Evolutionary conservation across 2,113 vertebrate genomes (phyloP).

Genomic region (Perca flavescens): DNA sequence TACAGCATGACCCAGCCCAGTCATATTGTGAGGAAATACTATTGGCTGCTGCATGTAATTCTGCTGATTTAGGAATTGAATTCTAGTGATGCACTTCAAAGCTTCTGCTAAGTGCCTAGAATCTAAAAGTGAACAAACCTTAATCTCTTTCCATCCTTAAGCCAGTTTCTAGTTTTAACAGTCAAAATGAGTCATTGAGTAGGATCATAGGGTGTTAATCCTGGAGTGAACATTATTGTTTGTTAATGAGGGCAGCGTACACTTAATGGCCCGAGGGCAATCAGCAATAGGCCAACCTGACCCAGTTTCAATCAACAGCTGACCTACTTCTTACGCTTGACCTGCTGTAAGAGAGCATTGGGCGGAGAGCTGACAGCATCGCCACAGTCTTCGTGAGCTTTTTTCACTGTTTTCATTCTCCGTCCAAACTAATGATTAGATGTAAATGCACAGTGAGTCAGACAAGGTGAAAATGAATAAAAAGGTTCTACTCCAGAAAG

Average conservation of each 20-base stretch:
- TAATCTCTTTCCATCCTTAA: conserved; percentile 31
- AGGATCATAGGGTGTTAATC: conserved; percentile 45
- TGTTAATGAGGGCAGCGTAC: conserved; percentile 56
- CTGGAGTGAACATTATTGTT: conserved; percentile 60
- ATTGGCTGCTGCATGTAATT: not conserved
- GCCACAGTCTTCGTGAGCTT: conserved; percentile 1
- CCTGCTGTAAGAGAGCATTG: conserved; percentile 50
- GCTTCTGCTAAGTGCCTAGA: not conserved
- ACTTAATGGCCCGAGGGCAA: conserved; percentile 51
- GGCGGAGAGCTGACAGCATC: conserved; percentile 10
- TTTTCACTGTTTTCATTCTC: conserved; percentile 16
- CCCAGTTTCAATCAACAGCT: conserved; percentile 70
- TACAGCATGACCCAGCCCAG: not conserved
- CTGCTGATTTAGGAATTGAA: conserved; percentile 16
- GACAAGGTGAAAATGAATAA: conserved; percentile 36
- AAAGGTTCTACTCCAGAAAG: not conserved
- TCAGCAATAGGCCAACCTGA: conserved; percentile 46
- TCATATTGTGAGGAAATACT: conserved; percentile 8
- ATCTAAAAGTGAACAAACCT: conserved; percentile 22
- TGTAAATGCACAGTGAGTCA: conserved; percentile 28
- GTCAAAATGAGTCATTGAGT: conserved; percentile 32
- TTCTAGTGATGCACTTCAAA: not conserved
- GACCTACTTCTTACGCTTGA: conserved; percentile 77
- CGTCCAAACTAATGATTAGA: conserved; percentile 21
- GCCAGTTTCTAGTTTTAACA: conserved; percentile 12